A percentile compares a stretch with the other conserved stretches of the same genome.
These are phyloP conservation scores for Gouania willdenowi DNA, from an alignment of 2,797 vertebrate genomes.

Conservation along the genomic window DNA sequence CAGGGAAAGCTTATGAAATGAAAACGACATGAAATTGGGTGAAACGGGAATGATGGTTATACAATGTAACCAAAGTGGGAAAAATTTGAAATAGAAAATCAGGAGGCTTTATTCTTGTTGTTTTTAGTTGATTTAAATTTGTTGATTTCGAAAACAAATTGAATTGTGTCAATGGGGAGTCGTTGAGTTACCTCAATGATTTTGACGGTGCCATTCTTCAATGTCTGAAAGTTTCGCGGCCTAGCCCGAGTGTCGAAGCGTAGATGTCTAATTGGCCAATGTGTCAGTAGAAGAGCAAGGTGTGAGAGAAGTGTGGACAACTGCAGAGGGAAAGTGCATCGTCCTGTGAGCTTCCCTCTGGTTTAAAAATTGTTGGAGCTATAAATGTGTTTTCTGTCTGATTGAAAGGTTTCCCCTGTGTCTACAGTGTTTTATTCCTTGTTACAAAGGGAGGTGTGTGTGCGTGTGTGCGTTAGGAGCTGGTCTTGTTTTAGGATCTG, in stretches of 20 bases:
- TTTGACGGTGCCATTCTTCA: too few species aligned
- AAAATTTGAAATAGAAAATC: too few species aligned
- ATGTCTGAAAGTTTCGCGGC: too few species aligned
- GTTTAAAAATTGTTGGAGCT: conserved; percentile 28
- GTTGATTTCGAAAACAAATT: too few species aligned
- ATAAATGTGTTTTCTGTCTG: conserved; percentile 18
- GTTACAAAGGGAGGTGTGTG: not conserved
- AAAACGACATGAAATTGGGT: too few species aligned
- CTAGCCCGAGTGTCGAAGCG: conserved; percentile 43
- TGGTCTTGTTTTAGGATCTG: not conserved
- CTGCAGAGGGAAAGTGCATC: conserved; percentile 19
- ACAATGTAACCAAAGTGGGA: too few species aligned
- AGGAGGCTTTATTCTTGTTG: too few species aligned
- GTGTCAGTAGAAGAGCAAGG: conserved; percentile 42
- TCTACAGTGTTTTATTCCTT: not conserved
- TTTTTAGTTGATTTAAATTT: too few species aligned
- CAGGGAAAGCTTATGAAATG: too few species aligned
- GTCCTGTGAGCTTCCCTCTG: conserved; percentile 9
- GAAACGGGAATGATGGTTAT: too few species aligned
- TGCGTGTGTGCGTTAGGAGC: not conserved
- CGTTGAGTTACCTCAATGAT: too few species aligned
- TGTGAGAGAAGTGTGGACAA: conserved; percentile 33
- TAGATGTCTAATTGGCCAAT: conserved; percentile 62
- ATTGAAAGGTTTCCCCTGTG: conserved; percentile 9
- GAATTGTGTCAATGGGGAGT: too few species aligned